Evolutionary conservation across 1,140 invertebrate genomes (phyloP), one percentile per base, ranked within the genome.

Genomic region (Artemia franciscana): DNA sequence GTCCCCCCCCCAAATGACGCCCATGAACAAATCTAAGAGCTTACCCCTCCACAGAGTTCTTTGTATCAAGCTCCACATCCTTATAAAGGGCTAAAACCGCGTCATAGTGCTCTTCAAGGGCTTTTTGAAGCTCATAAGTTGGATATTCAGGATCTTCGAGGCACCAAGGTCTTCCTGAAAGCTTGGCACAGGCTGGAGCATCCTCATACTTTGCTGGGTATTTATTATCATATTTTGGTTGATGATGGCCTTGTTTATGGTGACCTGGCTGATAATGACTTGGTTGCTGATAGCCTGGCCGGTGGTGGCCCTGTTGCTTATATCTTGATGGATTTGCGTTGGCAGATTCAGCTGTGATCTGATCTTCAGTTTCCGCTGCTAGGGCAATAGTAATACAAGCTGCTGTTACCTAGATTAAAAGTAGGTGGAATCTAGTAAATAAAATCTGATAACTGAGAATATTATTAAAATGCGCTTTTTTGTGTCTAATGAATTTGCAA

Each of bases 131-230:
- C 24, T 61, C 68, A 51, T 67, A 65, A 24, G 61, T 59, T 5
- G 68, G 68, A 63, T 69, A 69, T 26, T 69, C 67, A 26, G 23
- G 39, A 58, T 69, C 68, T 56, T 63, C 60, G 9, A 69, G 63
- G 60, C 68, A 69, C 67, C 67, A 69, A 12, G 66, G 27, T 62
- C 68, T 67, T 28, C 62, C 63, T 30, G 63, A 63, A 61, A 65
- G 65, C 15, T 65, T 64, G 63, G 66, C 62, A 58, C 68, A 69
- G 30, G 62, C 58, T 18, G 68, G 68, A 58, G 56, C 60, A 12
- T 63, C 62, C 5, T 23, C 15, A n/a, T 63, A 59, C 3, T 26
- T 59, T 59, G n/a, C n/a, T n/a, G n/a, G n/a, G n/a, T n/a, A n/a
- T n/a, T n/a, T n/a, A n/a, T n/a, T n/a, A n/a, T n/a, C n/a, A n/a